Conservation (phyloP, 2,888 invertebrate genomes). For the Dolichomitus sp. region DNA sequence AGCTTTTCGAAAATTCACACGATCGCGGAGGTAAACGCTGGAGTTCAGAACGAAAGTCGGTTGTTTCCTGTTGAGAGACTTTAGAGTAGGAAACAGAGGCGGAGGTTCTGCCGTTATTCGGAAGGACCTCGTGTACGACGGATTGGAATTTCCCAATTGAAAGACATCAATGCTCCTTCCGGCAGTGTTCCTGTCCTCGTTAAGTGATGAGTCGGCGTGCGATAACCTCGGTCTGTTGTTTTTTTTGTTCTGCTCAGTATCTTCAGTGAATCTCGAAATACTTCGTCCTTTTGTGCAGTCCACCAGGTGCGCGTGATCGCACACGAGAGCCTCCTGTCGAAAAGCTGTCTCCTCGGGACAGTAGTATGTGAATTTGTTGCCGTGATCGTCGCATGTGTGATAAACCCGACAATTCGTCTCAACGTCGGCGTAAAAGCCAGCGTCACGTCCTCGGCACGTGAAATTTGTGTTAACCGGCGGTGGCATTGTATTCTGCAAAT, state of each 20-base stretch:
- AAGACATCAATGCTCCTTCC: conserved; percentile 19
- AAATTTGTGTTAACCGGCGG: conserved; percentile 75
- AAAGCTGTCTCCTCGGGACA: conserved; percentile 83
- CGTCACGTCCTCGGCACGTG: conserved; percentile 75
- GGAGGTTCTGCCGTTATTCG: conserved; percentile 50
- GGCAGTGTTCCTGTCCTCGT: background rate
- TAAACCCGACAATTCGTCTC: conserved; percentile 79
- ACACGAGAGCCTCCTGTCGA: conserved; percentile 81
- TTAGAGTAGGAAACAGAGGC: conserved; percentile 9
- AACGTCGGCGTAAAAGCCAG: conserved; percentile 81
- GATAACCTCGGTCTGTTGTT: background rate
- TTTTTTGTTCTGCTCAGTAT: background rate
- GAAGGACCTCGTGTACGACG: conserved; percentile 59
- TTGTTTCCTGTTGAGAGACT: conserved; percentile 49
- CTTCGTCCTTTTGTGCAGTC: conserved; percentile 72
- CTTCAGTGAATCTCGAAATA: conserved; percentile 29
- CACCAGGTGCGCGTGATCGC: conserved; percentile 82
- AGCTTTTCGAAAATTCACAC: conserved; percentile 28
- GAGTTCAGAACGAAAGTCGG: conserved; percentile 72
- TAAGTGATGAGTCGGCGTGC: background rate
- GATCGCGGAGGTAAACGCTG: conserved; percentile 68
- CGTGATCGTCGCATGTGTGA: conserved; percentile 82
- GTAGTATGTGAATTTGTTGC: conserved; percentile 81
- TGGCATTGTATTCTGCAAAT: conserved; percentile 77
- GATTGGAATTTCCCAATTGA: conserved; percentile 46